Percentiles rank a stretch among this genome's conserved stretches.
Evolutionary conservation across 2,113 vertebrate species (phyloP).

Genomic region (Pelodiscus sinensis): DNA sequence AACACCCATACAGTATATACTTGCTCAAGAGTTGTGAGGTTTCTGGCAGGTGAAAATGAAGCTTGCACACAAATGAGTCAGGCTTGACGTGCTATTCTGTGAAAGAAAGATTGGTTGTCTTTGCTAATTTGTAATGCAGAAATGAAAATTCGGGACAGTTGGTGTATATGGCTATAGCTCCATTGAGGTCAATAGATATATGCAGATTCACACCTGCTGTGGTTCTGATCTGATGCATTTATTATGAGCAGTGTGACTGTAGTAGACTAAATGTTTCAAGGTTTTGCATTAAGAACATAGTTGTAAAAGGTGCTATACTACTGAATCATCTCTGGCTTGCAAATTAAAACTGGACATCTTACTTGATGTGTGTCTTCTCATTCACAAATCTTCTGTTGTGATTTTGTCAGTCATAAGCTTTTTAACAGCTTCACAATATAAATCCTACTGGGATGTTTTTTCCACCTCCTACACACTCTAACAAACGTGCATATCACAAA

Average conservation of each 20-base stretch:
- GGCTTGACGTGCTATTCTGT: not conserved
- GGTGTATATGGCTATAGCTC: not conserved
- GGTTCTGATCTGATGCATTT: not conserved
- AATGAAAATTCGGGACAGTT: fast-evolving
- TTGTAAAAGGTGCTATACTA: not conserved
- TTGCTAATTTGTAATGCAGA: not conserved
- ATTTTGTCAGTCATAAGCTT: not conserved
- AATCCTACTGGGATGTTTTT: not conserved
- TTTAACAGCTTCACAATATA: not conserved
- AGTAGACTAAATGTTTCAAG: not conserved
- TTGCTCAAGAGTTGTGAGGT: not conserved
- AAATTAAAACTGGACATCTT: not conserved
- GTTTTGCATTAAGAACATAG: not conserved
- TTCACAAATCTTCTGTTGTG: not conserved
- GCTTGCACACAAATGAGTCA: not conserved
- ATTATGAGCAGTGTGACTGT: not conserved
- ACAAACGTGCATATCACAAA: not conserved
- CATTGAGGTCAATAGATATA: not conserved
- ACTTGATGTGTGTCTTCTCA: not conserved
- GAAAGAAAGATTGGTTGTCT: not conserved
- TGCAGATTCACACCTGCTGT: not conserved
- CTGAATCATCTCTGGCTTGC: not conserved
- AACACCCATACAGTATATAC: not conserved
- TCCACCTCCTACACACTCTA: not conserved
- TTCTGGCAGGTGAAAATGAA: not conserved